Evolutionary conservation across 2,888 invertebrate species (phyloP), one percentile per base, ranked within the genome.

Genomic region (Drosophila kanekoi): DNA sequence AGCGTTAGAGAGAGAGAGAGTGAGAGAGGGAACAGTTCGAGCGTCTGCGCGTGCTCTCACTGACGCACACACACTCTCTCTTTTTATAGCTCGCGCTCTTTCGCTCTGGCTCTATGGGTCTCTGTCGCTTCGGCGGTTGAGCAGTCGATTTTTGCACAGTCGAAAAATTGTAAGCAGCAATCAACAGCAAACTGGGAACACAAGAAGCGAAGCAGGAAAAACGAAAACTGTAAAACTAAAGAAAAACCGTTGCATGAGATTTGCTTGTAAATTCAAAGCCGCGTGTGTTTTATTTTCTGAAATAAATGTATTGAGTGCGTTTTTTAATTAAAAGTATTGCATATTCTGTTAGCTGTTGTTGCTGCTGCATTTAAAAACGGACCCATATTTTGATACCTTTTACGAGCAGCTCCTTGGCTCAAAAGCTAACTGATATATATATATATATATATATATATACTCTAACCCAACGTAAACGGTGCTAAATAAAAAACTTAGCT

Each of bases 71-170:
- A 14, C 13, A 28, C 47, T 16, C 58, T 28, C 48, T 38, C 58
- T 61, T 63, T 48, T 28, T 3, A 11, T 11, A n/a, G 18, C 20
- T 33, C 14, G 14, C 59, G 47, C 59, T 53, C 45, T 51, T 54
- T 23, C 44, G 49, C 40, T 52, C 52, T 28, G 40, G 52, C 52
- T 13, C 40, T 52, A 16, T 40, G 40, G 40, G 13, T 14, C 40
- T 16, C 59, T 53, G 72, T 74, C 67, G 72, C 71, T 63, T 71
- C 65, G 74, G 72, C 75, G 57, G 67, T 76, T 63, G 66, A 71
- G 66, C 69, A 72, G 79, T 79, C 77, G 87, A 83, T 77, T 85
- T 85, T 86, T 62, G 88, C 85, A 79, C 79, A 83, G 87, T 83
- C 82, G 77, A 85, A 87, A 79, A 76, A 52, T 68, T 79, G 68